Percentiles rank a stretch among this genome's conserved stretches.
These are phyloP conservation scores for Teleogryllus occipitalis DNA, from an alignment of 1,140 invertebrate genomes.

Conservation along the genomic window DNA sequence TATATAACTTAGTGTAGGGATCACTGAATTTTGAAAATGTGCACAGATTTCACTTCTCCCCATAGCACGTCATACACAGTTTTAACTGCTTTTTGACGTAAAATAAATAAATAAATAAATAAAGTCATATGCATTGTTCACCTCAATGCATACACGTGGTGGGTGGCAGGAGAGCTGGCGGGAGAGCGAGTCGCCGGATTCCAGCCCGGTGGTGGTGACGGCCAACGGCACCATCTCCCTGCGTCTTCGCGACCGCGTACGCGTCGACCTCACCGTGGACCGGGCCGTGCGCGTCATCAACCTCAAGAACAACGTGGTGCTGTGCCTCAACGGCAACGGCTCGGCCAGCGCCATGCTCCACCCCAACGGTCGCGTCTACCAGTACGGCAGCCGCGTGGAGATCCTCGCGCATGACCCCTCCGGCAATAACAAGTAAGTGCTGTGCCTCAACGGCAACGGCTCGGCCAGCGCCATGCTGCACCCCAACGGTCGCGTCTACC, in stretches of 20 bases:
- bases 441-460: conserved; percentile 61
- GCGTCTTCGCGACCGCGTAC: conserved; percentile 60
- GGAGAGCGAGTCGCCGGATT: conserved; percentile 24
- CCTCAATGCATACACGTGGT: too few species aligned
- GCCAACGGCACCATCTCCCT: conserved; percentile 73
- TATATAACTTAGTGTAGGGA: too few species aligned
- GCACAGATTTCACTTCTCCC: too few species aligned
- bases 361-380: conserved; percentile 71
- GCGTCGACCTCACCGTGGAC: conserved; percentile 74
- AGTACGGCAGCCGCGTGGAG: conserved; percentile 74
- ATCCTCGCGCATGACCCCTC: conserved; percentile 61
- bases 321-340: conserved; percentile 61
- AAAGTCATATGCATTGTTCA: too few species aligned
- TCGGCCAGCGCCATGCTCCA: conserved; percentile 65
- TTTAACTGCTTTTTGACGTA: too few species aligned
- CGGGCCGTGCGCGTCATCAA: conserved; percentile 69
- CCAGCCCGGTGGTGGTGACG: conserved; percentile 51
- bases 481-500: conserved; percentile 71
- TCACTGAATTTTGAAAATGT: too few species aligned
- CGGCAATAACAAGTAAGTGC: conserved; percentile 64
- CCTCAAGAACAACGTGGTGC: conserved; percentile 67
- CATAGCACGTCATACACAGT: too few species aligned
- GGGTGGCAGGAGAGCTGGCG: conserved; percentile 34
- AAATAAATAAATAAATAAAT: too few species aligned
- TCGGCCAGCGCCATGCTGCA: conserved; percentile 65